Evolutionary conservation across 1,140 invertebrate genomes (phyloP), one percentile per base, ranked within the genome.

Genomic region (Drosophila auraria): DNA sequence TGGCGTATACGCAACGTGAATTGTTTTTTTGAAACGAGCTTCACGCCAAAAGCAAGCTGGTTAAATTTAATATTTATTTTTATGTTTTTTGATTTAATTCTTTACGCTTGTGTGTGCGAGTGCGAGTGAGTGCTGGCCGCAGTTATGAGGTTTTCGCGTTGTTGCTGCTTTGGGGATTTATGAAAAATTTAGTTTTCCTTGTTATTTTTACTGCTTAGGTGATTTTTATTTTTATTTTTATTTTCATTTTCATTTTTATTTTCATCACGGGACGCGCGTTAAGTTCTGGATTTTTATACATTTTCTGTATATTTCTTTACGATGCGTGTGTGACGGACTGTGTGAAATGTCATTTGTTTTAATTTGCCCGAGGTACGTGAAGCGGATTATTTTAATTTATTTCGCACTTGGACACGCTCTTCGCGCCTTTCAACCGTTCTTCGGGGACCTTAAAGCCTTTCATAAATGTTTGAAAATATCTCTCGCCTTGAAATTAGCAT

Each of bases 351-450:
- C 79, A 71, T 81, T 81, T 80, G 56, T 80, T 81, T 81, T 76
- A 75, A 81, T 81, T 81, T 80, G 50, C 71, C 33, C 12, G 56
- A 38, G 57, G 45, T 64, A 62, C 60, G 64, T 61, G 63, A 61
- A 69, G 59, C 64, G 71, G 60, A 81, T 80, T 80, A 70, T 69
- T 80, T 76, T 76, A 80, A 80, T 75, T 81, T 81, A 81, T 81
- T 64, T 70, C 64, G 9, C 54, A 76, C 65, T 62, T 59, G 59
- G 61, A 62, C 61, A 61, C n/a, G 44, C 58, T 33, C 33, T 33
- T 33, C 23, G 23, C 14, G 1, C 38, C 51, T 45, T 40, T 36
- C 9, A n/a, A 23, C 30, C 17, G 47, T 56, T 36, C 12, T 27
- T 61, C 33, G 25, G 42, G 5, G 2, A 25, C 45, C n/a, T 47